Conservation (phyloP, 2,113 vertebrate genomes). For the Microtus oregoni region DNA sequence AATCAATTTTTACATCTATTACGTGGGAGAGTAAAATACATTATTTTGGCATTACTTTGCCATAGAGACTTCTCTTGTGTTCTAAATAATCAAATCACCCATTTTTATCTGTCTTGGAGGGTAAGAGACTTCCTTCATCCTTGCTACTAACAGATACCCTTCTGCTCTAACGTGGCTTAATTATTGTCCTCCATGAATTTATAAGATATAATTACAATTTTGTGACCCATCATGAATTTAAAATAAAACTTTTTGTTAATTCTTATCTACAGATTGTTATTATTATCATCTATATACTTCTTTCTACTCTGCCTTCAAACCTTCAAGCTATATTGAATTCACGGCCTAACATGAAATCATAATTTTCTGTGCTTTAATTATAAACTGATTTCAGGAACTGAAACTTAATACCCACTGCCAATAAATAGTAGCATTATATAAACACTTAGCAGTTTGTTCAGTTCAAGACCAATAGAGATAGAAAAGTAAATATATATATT, state of each 20-base stretch:
- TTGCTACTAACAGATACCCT: background rate
- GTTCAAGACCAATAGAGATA: background rate
- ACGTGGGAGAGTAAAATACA: background rate
- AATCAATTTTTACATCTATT: background rate
- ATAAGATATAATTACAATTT: background rate
- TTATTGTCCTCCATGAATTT: background rate
- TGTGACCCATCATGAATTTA: background rate
- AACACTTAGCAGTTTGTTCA: background rate
- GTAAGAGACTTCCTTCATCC: background rate
- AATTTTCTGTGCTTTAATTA: background rate
- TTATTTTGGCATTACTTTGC: background rate
- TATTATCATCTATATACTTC: background rate
- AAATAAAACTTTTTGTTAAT: background rate
- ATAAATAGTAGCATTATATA: background rate
- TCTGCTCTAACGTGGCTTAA: slow-evolving; percentile 11
- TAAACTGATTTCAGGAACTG: background rate
- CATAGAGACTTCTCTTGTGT: background rate
- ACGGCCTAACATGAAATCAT: background rate
- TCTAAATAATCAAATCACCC: background rate
- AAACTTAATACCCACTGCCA: background rate
- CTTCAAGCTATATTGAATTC: background rate
- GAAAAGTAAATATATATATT: no score
- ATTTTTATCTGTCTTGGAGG: background rate
- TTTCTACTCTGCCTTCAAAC: background rate
- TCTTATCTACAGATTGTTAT: background rate